Evolutionary conservation across 2,113 vertebrate species (phyloP), one percentile per base, ranked within the genome.

Genomic region (Danionella cerebrum): DNA sequence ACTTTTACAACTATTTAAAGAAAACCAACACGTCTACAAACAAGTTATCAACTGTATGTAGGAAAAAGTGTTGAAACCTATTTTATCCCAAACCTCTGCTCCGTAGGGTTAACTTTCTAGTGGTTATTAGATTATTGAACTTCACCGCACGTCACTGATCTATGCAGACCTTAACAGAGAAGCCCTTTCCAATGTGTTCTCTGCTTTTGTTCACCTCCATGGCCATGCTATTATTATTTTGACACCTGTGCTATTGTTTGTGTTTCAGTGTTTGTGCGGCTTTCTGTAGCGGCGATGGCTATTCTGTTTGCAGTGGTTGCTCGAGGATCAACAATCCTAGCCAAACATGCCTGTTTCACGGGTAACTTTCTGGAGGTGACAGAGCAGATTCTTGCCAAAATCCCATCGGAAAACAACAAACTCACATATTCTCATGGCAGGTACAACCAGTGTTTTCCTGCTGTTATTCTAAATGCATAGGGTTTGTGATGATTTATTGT

Each of bases 341-440:
- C 96, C 77, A 99, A 97, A 54, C 91, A 98, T 33, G 94, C 96
- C 14, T 96, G 91, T 91, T 99, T 93, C 35, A 91, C 92, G 2
- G 96, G 96, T 5, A 99, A 99, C 86, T 99, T 99, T 81, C 87
- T 99, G 83, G 96, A 99, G 80, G 96, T 99, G 78, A 96, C 95
- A 0, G 95, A 98, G 74, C 96, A 99, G 84, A 95, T 98, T 76
- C 86, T 99, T 78, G 92, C 93, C 1, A 98, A 97, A 77, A 96
- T 96, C 68, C 93, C 96, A 0, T 97, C 96, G 0, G 96, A 99
- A 80, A 99, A 99, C 81, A 98, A 96, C 89, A 98, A 98, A 29
- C 80, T 99, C 66, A 98, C 96, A 10, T 99, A 98, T 71, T 98
- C 96, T 6, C 96, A 99, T 41, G 92, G 92, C 82, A 99, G 78